Evolutionary conservation across 2,113 vertebrate genomes (phyloP).

Genomic region (Potamarius usumacintae): DNA sequence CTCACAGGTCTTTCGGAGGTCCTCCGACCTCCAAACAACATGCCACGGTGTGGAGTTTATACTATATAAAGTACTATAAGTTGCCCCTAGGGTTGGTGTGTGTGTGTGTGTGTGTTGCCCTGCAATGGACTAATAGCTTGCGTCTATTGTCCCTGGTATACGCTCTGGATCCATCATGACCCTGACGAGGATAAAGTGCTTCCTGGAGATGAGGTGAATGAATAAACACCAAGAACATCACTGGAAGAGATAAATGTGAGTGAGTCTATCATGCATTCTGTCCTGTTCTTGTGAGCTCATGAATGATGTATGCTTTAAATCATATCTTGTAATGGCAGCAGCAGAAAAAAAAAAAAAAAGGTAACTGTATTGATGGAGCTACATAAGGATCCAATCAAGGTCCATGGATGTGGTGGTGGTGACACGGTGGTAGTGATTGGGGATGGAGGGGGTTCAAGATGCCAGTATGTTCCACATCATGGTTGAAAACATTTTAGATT

Average conservation of each 20-base stretch:
- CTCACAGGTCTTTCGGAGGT: not conserved
- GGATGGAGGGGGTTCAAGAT: too few relatives aligned
- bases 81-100: not conserved
- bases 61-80: not conserved
- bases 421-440: too few relatives aligned
- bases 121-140: not conserved
- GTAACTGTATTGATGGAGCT: not conserved
- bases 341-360: too few relatives aligned
- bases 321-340: not conserved
- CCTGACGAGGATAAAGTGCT: not conserved
- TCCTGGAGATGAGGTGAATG: not conserved
- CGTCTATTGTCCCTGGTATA: not conserved
- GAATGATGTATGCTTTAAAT: not conserved
- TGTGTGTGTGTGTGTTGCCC: not conserved
- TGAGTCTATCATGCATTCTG: rapidly evolving
- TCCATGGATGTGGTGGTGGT: too few relatives aligned
- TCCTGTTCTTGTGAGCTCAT: too few relatives aligned
- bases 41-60: not conserved
- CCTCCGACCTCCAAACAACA: not conserved
- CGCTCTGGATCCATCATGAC: not conserved
- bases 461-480: not conserved
- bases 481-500: not conserved
- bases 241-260: not conserved
- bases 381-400: not conserved
- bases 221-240: not conserved